Base-by-base conservation (phyloP, 2,113 vertebrate species). In the Anser cygnoides region DNA sequence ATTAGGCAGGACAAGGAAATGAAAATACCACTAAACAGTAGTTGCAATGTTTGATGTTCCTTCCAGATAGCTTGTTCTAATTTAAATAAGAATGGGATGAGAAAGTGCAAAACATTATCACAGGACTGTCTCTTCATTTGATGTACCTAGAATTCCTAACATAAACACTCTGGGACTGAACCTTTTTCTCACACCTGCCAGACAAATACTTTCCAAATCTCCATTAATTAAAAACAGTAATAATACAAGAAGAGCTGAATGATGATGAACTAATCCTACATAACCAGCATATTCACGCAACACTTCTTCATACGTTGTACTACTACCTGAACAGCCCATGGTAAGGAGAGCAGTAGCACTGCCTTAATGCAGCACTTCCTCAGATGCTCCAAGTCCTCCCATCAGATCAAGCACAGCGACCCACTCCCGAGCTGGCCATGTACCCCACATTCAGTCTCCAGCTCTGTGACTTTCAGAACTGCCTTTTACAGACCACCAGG, bases 401-500 rank as follows among this genome's bases (percentile, higher is more conserved):
- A 66, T 66, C 71, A 58, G 43, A 54, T 90, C 96, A 89, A 67
- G 90, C 57, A 58, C 50, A 74, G 31, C 2, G 18, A 89, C 87
- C 80, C 59, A 26, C 58, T 82, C 81, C 71, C 20, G 41, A 65
- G 63, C 62, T n/a, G 33, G 72, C 59, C 72, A 80, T 86, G 19
- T 4, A 41, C 18, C 43, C 70, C 39, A 54, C 59, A 83, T 90
- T 93, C 91, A 85, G n/a, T 20, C 13, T 57, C 39, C 82, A 89
- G 6, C 23, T 20, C 63, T 50, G 72, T 14, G 46, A 54, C 63
- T 94, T 94, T 76, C 73, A 94, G 94, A 89, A 28, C 0, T 41
- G 41, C 44, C 77, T 96, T 92, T 93, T 43, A 72, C 82, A 92
- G 84, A 90, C 72, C 82, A 79, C 76, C 35, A 52, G 86, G 74